These are phyloP conservation scores for Suricata suricatta DNA, from an alignment of 2,113 vertebrate genomes.

Conservation along the genomic window DNA sequence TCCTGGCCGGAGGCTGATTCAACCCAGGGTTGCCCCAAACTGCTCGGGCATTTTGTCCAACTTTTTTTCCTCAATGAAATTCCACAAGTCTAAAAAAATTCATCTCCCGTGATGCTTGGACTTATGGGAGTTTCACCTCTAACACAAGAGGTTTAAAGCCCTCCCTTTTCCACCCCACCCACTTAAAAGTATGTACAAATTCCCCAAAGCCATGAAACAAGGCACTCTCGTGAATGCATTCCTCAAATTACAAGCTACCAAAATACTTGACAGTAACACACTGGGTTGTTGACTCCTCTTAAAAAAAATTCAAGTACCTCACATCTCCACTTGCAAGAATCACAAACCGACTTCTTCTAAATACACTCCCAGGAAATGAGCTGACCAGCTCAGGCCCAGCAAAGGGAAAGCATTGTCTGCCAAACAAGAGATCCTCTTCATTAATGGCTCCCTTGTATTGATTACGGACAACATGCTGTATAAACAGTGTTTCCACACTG, in stretches of 20 bases:
- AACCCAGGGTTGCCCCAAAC: neutral
- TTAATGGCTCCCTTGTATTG: neutral
- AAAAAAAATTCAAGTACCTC: neutral
- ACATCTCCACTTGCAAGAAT: neutral
- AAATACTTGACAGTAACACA: neutral
- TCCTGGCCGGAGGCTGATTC: neutral
- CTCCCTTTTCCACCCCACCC: neutral
- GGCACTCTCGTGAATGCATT: neutral
- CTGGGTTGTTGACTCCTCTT: neutral
- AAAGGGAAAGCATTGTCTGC: neutral
- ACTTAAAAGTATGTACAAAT: neutral
- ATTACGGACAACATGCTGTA: neutral
- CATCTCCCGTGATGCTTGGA: neutral
- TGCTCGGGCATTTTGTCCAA: neutral
- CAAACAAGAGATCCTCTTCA: neutral
- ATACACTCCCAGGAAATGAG: neutral
- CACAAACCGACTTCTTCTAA: neutral
- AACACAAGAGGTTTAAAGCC: neutral
- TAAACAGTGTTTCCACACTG: neutral
- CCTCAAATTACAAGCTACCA: conserved; percentile 19
- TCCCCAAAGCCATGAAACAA: neutral
- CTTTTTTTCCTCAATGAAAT: neutral
- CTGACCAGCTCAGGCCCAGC: neutral
- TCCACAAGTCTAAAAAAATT: neutral
- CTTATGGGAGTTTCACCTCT: neutral